A percentile compares a stretch with the other conserved stretches of the same genome.
These are phyloP conservation scores for Bergia puertoricense DNA, from an alignment of 92 coral and sea anemone species.

Conservation along the genomic window DNA sequence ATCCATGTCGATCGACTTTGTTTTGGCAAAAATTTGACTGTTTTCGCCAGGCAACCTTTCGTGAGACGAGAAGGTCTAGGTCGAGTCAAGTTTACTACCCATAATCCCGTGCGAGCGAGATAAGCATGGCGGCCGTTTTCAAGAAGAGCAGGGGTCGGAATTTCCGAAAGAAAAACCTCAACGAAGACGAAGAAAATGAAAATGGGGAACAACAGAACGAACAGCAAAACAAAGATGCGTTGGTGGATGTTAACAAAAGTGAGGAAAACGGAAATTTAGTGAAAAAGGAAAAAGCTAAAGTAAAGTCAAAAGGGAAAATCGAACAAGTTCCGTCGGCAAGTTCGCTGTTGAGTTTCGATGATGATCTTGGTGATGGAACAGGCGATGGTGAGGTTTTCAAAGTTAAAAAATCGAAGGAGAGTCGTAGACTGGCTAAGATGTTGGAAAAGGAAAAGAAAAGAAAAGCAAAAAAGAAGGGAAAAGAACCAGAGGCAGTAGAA, in stretches of 20 bases:
- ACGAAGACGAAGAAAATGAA: conserved; percentile 73
- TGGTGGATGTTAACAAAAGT: conserved; percentile 24
- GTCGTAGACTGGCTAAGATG: conserved; percentile 89
- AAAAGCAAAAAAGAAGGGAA: conserved; percentile 51
- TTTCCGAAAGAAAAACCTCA: conserved; percentile 81
- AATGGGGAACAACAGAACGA: conserved; percentile 40
- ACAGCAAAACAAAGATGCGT: conserved; percentile 59
- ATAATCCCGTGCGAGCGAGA: conserved; percentile 45
- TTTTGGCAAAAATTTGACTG: neutral
- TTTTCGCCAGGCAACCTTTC: neutral
- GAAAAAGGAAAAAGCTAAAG: conserved; percentile 42
- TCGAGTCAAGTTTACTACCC: conserved; percentile 43
- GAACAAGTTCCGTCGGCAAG: conserved; percentile 68
- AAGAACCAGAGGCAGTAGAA: conserved; percentile 33
- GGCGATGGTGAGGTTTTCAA: conserved; percentile 78
- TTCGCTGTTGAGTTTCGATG: conserved; percentile 87
- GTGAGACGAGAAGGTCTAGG: conserved; percentile 6
- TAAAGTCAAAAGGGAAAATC: conserved; percentile 52
- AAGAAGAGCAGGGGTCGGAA: conserved; percentile 82
- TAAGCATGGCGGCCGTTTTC: conserved; percentile 89
- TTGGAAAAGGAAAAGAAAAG: conserved; percentile 70
- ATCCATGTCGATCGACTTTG: neutral
- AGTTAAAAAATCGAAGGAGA: conserved; percentile 94
- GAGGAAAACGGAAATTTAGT: conserved; percentile 34
- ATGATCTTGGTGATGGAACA: conserved; percentile 44